A percentile compares a stretch with the other conserved stretches of the same genome.
Evolutionary conservation across 2,797 vertebrate species (phyloP).

Genomic region (Loriculus beryllinus): DNA sequence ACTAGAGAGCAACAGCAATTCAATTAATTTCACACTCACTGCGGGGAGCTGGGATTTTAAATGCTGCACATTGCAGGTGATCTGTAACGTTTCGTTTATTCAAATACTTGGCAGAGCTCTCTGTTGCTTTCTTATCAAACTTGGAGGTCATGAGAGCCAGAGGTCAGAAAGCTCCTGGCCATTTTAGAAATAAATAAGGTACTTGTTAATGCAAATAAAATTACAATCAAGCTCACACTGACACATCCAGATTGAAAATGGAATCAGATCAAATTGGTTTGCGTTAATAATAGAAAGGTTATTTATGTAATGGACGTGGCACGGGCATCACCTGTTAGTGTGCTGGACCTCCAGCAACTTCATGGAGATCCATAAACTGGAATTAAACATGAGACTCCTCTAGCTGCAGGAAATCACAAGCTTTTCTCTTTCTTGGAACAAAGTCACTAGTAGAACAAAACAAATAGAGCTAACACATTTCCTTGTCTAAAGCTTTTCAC

Average conservation of each 20-base stretch:
- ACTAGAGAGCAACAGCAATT: slow-evolving; percentile 68
- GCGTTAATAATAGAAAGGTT: background rate
- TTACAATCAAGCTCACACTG: slow-evolving; percentile 16
- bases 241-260: slow-evolving; percentile 25
- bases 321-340: background rate
- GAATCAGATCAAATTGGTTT: background rate
- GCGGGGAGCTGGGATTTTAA: slow-evolving; percentile 51
- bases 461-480: background rate
- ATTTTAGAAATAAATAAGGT: slow-evolving; percentile 48
- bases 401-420: background rate
- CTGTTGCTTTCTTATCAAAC: slow-evolving; percentile 50
- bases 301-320: background rate
- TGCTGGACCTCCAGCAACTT: background rate
- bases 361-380: background rate
- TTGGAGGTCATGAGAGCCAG: slow-evolving; percentile 28
- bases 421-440: background rate
- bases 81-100: slow-evolving; percentile 28
- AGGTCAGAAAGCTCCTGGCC: slow-evolving; percentile 23
- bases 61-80: slow-evolving; percentile 52
- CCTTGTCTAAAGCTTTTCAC: background rate
- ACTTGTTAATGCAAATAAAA: background rate
- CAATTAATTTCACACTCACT: slow-evolving; percentile 65
- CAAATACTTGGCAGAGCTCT: slow-evolving; percentile 17
- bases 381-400: background rate
- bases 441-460: background rate